Conservation (phyloP, 2,113 vertebrate genomes). For the Cottus gobio region DNA sequence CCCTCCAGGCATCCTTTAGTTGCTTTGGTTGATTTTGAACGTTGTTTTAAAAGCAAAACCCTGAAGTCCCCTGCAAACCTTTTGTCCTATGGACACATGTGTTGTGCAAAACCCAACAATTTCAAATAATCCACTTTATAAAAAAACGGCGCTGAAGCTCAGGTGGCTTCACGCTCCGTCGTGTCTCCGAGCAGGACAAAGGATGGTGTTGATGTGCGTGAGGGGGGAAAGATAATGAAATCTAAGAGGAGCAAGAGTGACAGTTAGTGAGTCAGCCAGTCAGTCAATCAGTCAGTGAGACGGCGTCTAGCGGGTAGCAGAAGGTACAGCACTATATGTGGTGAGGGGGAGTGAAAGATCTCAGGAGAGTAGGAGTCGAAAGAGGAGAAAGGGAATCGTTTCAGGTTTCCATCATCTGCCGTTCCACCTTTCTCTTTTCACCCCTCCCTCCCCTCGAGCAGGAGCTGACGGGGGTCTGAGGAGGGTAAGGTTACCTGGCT, state of each 20-base stretch:
- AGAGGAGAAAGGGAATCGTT: constrained; percentile 65
- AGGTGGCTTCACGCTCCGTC: neutral
- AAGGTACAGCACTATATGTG: constrained; percentile 60
- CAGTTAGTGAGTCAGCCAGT: constrained; percentile 50
- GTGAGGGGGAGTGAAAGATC: constrained; percentile 54
- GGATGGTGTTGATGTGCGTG: constrained; percentile 8
- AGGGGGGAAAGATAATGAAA: constrained; percentile 57
- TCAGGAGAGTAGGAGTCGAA: constrained; percentile 70
- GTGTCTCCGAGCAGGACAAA: constrained; percentile 12
- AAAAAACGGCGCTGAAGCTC: neutral
- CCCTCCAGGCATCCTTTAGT: neutral
- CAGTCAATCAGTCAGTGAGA: constrained; percentile 63
- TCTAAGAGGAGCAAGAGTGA: constrained; percentile 60
- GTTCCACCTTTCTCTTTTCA: constrained; percentile 63
- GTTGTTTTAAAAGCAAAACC: neutral
- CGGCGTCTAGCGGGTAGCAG: constrained; percentile 45
- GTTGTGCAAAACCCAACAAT: neutral
- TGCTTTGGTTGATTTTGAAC: neutral
- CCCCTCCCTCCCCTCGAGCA: constrained; percentile 37
- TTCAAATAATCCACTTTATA: neutral
- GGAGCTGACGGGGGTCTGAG: constrained; percentile 65
- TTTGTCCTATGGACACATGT: neutral
- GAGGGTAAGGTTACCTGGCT: constrained; percentile 77
- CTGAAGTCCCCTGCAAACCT: neutral
- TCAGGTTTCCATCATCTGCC: constrained; percentile 66